Conservation (phyloP, 2,888 invertebrate species). For the Leptura quadrifasciata region DNA sequence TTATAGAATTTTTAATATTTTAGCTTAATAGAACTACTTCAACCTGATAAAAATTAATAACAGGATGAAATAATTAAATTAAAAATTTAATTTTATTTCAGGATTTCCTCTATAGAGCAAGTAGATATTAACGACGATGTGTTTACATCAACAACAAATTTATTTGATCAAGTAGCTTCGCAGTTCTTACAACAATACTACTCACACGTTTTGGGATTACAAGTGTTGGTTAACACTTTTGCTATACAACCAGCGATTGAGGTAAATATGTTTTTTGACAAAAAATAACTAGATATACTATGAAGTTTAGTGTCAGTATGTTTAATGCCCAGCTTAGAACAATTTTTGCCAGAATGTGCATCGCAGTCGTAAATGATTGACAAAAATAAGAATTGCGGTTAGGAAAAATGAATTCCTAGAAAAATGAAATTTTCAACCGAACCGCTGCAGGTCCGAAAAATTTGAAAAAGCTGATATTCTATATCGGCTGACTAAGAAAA, state of each 20-base stretch:
- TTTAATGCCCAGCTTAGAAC: too few relatives aligned
- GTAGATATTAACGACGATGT: slow-evolving; percentile 76
- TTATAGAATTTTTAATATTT: neutral
- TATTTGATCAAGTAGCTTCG: slow-evolving; percentile 81
- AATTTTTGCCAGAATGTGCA: too few relatives aligned
- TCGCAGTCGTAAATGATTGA: too few relatives aligned
- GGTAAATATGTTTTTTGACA: slow-evolving; percentile 55
- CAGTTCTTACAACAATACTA: slow-evolving; percentile 88
- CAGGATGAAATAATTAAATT: neutral
- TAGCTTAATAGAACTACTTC: neutral
- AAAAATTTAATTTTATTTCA: slow-evolving; percentile 66
- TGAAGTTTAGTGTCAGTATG: too few relatives aligned
- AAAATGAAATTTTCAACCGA: too few relatives aligned
- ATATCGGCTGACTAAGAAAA: too few relatives aligned
- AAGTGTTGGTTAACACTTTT: slow-evolving; percentile 88
- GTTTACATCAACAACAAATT: slow-evolving; percentile 67
- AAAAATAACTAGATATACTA: too few relatives aligned
- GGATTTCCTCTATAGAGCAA: slow-evolving; percentile 82
- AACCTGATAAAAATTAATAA: too few relatives aligned
- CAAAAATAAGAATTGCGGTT: too few relatives aligned
- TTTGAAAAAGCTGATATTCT: too few relatives aligned
- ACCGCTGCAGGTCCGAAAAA: too few relatives aligned
- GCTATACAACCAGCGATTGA: slow-evolving; percentile 70
- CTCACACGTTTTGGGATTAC: slow-evolving; percentile 85
- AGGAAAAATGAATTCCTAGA: too few relatives aligned